Percentiles rank a stretch among this genome's conserved stretches.
Evolutionary conservation across 2,113 vertebrate genomes (phyloP).

Genomic region (Apteryx owenii): DNA sequence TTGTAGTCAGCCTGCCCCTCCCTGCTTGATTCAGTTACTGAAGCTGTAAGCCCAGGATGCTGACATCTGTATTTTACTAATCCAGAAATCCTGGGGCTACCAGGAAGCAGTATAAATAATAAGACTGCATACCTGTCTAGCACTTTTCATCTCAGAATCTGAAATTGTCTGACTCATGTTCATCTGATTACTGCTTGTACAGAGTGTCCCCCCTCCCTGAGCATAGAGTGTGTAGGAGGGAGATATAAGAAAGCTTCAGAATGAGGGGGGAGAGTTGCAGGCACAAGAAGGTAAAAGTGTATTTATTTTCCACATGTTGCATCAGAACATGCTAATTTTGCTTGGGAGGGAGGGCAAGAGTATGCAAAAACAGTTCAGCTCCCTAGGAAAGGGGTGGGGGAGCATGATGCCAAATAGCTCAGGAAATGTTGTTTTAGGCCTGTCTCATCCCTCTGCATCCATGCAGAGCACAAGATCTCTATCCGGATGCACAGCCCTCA

Average conservation of each 20-base stretch:
- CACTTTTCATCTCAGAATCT: conserved; percentile 26
- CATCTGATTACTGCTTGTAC: not conserved
- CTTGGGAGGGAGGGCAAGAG: not conserved
- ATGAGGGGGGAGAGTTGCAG: not conserved
- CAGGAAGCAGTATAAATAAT: conserved; percentile 24
- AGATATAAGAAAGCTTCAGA: not conserved
- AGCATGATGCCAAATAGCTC: not conserved
- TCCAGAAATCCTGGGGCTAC: conserved; percentile 53
- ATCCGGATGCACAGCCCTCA: fast-evolving
- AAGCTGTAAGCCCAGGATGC: not conserved
- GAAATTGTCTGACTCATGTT: conserved; percentile 10
- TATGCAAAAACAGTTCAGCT: not conserved
- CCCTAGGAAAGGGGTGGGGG: fast-evolving
- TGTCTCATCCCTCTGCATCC: not conserved
- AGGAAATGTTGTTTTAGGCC: not conserved
- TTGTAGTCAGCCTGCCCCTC: conserved; percentile 10
- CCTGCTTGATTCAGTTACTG: not conserved
- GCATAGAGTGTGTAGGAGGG: not conserved
- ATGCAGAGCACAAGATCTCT: fast-evolving
- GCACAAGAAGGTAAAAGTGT: not conserved
- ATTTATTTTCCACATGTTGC: not conserved
- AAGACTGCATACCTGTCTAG: conserved; percentile 24
- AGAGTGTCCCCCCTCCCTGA: not conserved
- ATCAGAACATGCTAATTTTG: not conserved
- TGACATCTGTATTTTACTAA: conserved; percentile 21